Base-by-base conservation (phyloP, 1,140 invertebrate species). In the Arctopsyche grandis region DNA sequence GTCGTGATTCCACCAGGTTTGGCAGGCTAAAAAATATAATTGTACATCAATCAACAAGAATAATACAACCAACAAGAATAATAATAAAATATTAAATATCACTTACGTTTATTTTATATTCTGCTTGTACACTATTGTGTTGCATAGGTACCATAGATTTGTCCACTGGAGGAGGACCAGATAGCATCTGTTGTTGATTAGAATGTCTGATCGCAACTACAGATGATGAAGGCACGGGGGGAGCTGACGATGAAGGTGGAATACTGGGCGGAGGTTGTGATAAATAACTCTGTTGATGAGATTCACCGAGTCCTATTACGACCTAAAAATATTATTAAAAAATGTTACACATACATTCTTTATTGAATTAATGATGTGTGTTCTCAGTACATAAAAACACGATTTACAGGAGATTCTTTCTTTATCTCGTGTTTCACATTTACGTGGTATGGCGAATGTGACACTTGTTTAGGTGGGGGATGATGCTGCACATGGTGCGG, bases 1-100 rank as follows among this genome's bases (percentile, higher is more conserved):
- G 88, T 86, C 0, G 88, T 88, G 26, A 89, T 89, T 60, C 87
- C 87, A 75, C 87, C 87, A 1, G 86, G 86, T 78, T 88, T 88
- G 19, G 85, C 70, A 29, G 83, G 84, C 87, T 88, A 83, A 83
- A 85, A 56, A 80, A 75, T 78, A 19, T 14, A 29, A 48, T 38
- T 70, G 10, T 69, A 58, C 9, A 77, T 21, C 16, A 60, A 75
- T 69, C 24, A 46, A 43, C 1, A 1, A 9, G 12, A 77, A 52
- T 52, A 52, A 52, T 52, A 52, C 16, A 7, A 5, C 10, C 12
- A 58, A 78, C 66, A 60, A 73, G 69, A 73, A 24, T 14, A 14
- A 69, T 21, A 19, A 24, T 29, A n/a, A 29, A 7, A 21, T 75
- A 48, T 38, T 48, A 75, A 75, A 75, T 48, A 21, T 38, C 46